phyloP scores from a whole-genome alignment of 2,888 invertebrate species.

The Phoronis australis region DNA sequence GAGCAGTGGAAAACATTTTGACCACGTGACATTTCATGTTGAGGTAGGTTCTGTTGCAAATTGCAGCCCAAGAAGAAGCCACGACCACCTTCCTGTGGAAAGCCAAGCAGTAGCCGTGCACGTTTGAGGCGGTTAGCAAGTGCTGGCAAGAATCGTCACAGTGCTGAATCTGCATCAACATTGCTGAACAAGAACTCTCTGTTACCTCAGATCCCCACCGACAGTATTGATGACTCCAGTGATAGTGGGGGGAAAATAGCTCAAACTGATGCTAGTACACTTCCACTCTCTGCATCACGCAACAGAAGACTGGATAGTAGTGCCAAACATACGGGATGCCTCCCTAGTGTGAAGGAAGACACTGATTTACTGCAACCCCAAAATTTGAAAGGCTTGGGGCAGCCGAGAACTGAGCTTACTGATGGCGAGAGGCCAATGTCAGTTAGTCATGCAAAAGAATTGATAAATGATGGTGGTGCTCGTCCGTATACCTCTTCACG shows the following conservation, averaged over 20 bases:
- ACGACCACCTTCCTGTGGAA: neutral
- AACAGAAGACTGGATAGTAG: conserved; percentile 3
- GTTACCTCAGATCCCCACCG: too few species aligned
- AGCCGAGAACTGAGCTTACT: neutral
- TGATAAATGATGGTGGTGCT: neutral
- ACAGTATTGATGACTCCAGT: too few species aligned
- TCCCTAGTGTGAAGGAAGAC: conserved; percentile 9
- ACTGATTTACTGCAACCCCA: neutral
- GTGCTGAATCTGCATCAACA: too few species aligned
- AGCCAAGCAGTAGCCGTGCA: too few species aligned
- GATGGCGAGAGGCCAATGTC: conserved; percentile 8
- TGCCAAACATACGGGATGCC: conserved; percentile 8
- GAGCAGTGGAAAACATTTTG: too few species aligned
- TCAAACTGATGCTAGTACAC: conserved; percentile 13
- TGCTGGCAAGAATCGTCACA: too few species aligned
- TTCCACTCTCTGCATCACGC: neutral
- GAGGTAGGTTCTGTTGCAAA: too few species aligned
- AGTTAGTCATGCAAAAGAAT: conserved; percentile 4
- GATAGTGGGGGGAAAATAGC: too few species aligned
- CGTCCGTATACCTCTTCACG: conserved; percentile 3
- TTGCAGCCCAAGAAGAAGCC: conserved; percentile 3
- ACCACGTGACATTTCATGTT: too few species aligned
- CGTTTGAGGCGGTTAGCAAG: too few species aligned
- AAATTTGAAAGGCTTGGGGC: neutral
- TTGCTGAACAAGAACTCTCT: too few species aligned